Conservation (phyloP, 2,888 invertebrate species). For the Ormyrus labotus region DNA sequence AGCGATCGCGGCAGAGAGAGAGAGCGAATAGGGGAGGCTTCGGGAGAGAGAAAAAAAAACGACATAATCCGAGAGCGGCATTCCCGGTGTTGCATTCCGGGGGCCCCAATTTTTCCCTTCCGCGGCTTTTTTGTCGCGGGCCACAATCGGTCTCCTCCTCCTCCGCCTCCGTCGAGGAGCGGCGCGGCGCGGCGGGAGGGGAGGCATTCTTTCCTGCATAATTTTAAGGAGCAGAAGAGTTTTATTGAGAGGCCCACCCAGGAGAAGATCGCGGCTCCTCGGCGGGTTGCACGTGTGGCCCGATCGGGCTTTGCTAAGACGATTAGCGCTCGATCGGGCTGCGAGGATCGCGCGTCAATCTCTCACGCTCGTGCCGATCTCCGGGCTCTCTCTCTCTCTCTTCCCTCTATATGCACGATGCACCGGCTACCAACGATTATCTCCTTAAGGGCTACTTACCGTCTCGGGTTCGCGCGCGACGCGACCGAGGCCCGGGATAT, state of each 20-base stretch:
- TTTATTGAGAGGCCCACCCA: conserved; percentile 70
- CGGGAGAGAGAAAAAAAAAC: too few relatives aligned
- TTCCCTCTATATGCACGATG: not conserved
- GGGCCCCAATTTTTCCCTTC: too few relatives aligned
- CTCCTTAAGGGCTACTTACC: conserved; percentile 7
- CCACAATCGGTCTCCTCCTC: too few relatives aligned
- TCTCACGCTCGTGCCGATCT: conserved; percentile 29
- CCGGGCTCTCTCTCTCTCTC: not conserved
- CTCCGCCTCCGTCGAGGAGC: too few relatives aligned
- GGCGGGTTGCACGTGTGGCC: conserved; percentile 55
- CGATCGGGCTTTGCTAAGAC: conserved; percentile 59
- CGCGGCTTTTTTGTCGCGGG: too few relatives aligned
- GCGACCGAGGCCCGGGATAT: not conserved
- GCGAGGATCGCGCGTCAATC: conserved; percentile 57
- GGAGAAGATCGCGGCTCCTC: conserved; percentile 57
- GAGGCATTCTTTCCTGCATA: conserved; percentile 63
- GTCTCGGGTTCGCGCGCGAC: conserved; percentile 17
- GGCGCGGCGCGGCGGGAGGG: too few relatives aligned
- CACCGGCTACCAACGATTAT: conserved; percentile 3
- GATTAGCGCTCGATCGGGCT: conserved; percentile 61
- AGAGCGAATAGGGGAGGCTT: not conserved
- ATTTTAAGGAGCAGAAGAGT: conserved; percentile 67
- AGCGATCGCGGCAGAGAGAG: conserved; percentile 58
- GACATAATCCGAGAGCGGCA: too few relatives aligned
- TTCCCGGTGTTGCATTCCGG: too few relatives aligned